Evolutionary conservation across 1,140 invertebrate genomes (phyloP).

Genomic region (Episyrphus balteatus): DNA sequence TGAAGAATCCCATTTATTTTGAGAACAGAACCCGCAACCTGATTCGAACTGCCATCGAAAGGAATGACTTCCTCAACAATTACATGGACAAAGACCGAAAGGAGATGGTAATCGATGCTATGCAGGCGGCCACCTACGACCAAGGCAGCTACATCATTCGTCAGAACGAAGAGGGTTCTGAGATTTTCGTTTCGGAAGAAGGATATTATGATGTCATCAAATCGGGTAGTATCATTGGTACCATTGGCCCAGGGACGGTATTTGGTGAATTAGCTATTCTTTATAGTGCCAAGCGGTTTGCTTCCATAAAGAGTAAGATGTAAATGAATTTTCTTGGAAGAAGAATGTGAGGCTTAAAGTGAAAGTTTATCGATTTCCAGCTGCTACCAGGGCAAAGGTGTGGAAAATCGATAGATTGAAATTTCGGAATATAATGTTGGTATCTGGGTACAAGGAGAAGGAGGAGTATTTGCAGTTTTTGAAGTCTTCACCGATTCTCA

Average conservation of each 20-base stretch:
- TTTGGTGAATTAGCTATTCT: slow-evolving; percentile 91
- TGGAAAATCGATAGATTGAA: slow-evolving; percentile 79
- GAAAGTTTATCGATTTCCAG: slow-evolving; percentile 38
- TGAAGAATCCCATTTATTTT: neutral
- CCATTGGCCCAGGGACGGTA: slow-evolving; percentile 72
- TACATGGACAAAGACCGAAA: slow-evolving; percentile 72
- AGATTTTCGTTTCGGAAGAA: slow-evolving; percentile 70
- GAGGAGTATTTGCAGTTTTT: slow-evolving; percentile 77
- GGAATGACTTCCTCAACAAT: slow-evolving; percentile 89
- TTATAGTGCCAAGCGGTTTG: slow-evolving; percentile 83
- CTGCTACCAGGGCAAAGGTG: slow-evolving; percentile 66
- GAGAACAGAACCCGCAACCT: slow-evolving; percentile 39
- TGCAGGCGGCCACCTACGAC: slow-evolving; percentile 70
- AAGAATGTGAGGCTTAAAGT: neutral
- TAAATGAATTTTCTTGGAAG: neutral
- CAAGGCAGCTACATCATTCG: slow-evolving; percentile 71
- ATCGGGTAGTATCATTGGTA: slow-evolving; percentile 60
- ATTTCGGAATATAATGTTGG: slow-evolving; percentile 83
- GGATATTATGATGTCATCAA: slow-evolving; percentile 83
- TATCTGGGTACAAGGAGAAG: slow-evolving; percentile 63
- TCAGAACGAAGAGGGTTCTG: slow-evolving; percentile 73
- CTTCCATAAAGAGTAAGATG: slow-evolving; percentile 63
- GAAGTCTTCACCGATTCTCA: slow-evolving; percentile 71
- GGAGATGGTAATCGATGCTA: slow-evolving; percentile 77
- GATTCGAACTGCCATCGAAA: slow-evolving; percentile 52